Conservation (phyloP, 2,888 invertebrate genomes). For the Geotrupes spiniger region DNA sequence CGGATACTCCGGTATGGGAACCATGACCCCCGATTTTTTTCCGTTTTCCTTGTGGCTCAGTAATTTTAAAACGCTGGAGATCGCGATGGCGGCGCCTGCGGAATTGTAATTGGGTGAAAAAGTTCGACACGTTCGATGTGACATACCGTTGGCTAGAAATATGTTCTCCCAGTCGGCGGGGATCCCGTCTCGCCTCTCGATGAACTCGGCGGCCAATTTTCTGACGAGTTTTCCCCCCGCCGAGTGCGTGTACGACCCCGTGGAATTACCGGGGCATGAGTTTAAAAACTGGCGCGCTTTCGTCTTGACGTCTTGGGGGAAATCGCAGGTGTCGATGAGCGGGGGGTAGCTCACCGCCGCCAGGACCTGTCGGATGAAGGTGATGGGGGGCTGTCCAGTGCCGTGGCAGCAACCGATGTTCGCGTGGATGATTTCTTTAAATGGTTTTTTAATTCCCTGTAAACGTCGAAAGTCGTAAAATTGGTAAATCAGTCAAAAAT, state of each 20-base stretch:
- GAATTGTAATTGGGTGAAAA: neutral
- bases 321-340: slow-evolving; percentile 63
- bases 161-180: slow-evolving; percentile 69
- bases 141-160: slow-evolving; percentile 55
- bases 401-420: slow-evolving; percentile 98
- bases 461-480: neutral
- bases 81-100: slow-evolving; percentile 25
- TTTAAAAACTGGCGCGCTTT: slow-evolving; percentile 62
- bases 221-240: slow-evolving; percentile 83
- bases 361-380: slow-evolving; percentile 88
- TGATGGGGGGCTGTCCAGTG: slow-evolving; percentile 87
- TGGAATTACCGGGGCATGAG: slow-evolving; percentile 71
- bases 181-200: slow-evolving; percentile 71
- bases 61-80: slow-evolving; percentile 40
- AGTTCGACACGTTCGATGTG: too few species aligned
- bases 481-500: too few species aligned
- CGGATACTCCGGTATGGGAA: slow-evolving; percentile 78
- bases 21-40: slow-evolving; percentile 61
- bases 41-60: slow-evolving; percentile 42
- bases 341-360: slow-evolving; percentile 69
- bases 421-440: slow-evolving; percentile 82
- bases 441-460: slow-evolving; percentile 79
- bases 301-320: slow-evolving; percentile 77
- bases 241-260: slow-evolving; percentile 83
- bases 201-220: slow-evolving; percentile 79